Evolutionary conservation across 1,140 invertebrate species (phyloP), one percentile per base, ranked within the genome.

Genomic region (Drosophila fuyamai): DNA sequence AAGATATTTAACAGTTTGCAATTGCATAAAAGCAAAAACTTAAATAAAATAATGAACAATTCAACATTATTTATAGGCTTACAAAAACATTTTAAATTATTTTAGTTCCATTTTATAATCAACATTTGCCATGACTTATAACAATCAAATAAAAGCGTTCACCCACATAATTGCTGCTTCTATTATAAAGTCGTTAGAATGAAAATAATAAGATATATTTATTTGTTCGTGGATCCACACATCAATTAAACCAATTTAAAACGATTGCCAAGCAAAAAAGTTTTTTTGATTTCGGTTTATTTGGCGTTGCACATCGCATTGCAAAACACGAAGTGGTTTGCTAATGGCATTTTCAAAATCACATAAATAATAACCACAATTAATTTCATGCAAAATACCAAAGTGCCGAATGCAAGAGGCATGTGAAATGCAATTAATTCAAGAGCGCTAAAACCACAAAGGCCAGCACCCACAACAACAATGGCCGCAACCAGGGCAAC

Each of bases 361-460:
- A 72, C 57, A 76, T 83, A 76, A 67, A 84, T 80, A 86, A 86
- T 72, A 88, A 73, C 27, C 44, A 66, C 83, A 86, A 86, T 86
- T 86, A 86, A 88, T 86, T 86, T 62, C 47, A 60, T 63, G 70
- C 72, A 82, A 88, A 82, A 76, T 81, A 81, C 68, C 57, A 67
- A 67, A 73, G 58, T 58, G 60, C 54, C 75, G 43, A 60, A 66
- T 81, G 77, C 78, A 85, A 79, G 70, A 58, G 79, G 63, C 68
- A 88, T 86, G 83, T 57, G 83, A 88, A 86, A 73, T 79, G 83
- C 79, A 86, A 88, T 86, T 88, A 86, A 86, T 86, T 88, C 79
- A 76, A 88, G 58, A 88, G 79, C 70, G 50, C 44, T 58, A 72
- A 68, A 41, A 27, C 48, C 27, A 59, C 16, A 59, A 56, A 53